Percentiles rank a stretch among this genome's conserved stretches.
Evolutionary conservation across 1,140 invertebrate genomes (phyloP).

Genomic region (Meloidogyne floridensis): DNA sequence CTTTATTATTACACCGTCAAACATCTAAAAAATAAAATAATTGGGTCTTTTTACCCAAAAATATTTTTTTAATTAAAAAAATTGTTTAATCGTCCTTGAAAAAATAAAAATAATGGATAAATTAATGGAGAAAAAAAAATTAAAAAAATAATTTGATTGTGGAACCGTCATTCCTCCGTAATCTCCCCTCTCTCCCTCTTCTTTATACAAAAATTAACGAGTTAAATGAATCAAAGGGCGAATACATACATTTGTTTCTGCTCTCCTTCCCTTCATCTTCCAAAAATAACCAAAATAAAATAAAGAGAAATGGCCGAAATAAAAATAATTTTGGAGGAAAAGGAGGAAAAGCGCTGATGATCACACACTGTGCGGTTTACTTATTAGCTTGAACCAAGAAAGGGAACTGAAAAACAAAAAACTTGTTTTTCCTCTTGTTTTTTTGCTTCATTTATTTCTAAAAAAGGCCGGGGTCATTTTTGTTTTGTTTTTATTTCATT

Average conservation of each 20-base stretch:
- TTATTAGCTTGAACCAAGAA: not conserved
- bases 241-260: not conserved
- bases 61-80: no score
- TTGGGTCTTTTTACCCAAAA: no score
- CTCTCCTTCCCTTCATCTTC: not conserved
- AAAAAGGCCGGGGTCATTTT: not conserved
- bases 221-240: constrained; percentile 5
- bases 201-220: not conserved
- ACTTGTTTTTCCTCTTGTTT: constrained; percentile 1
- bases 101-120: not conserved
- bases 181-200: not conserved
- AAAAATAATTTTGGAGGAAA: not conserved
- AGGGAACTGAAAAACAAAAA: not conserved
- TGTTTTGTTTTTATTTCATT: not conserved
- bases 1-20: no score
- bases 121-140: not conserved
- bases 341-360: not conserved
- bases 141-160: not conserved
- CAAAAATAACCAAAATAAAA: not conserved
- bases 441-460: constrained; percentile 1
- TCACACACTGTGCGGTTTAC: not conserved
- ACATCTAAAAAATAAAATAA: no score
- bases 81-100: constrained; percentile 2
- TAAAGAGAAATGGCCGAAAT: not conserved
- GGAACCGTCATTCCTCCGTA: constrained; percentile 8